Evolutionary conservation across 2,113 vertebrate species (phyloP).

Genomic region (Martes martes): DNA sequence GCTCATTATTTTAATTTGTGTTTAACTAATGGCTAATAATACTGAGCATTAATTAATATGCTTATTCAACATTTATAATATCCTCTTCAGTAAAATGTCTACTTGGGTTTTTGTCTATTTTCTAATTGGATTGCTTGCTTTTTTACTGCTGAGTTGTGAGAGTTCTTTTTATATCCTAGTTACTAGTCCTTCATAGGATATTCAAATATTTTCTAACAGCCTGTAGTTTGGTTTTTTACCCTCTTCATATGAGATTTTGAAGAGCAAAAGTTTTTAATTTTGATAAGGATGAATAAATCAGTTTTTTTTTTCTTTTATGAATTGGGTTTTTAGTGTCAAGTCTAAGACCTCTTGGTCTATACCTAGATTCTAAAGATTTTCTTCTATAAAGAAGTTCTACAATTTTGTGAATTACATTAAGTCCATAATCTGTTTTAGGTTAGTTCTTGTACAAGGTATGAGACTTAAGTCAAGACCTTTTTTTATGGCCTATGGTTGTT

Average conservation of each 20-base stretch:
- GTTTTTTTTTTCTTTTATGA: background rate
- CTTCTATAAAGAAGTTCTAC: background rate
- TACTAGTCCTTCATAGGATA: background rate
- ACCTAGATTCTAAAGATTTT: background rate
- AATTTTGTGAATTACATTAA: background rate
- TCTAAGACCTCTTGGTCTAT: background rate
- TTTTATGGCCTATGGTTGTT: background rate
- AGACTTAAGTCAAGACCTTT: background rate
- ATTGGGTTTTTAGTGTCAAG: background rate
- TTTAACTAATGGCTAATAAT: background rate
- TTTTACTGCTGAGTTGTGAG: background rate
- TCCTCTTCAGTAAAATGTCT: background rate
- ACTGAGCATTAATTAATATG: background rate
- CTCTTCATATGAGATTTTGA: background rate
- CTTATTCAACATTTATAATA: background rate
- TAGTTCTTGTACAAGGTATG: background rate
- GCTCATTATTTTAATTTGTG: background rate
- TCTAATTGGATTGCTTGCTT: background rate
- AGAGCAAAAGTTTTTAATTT: background rate
- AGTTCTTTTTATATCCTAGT: background rate
- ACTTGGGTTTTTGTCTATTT: background rate
- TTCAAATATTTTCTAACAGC: background rate
- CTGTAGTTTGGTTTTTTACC: background rate
- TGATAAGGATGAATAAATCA: background rate
- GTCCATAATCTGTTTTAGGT: background rate